Percentiles rank a stretch among this genome's conserved stretches.
phyloP scores from a whole-genome alignment of 1,140 invertebrate species.

The Ctenoplectra terminalis region DNA sequence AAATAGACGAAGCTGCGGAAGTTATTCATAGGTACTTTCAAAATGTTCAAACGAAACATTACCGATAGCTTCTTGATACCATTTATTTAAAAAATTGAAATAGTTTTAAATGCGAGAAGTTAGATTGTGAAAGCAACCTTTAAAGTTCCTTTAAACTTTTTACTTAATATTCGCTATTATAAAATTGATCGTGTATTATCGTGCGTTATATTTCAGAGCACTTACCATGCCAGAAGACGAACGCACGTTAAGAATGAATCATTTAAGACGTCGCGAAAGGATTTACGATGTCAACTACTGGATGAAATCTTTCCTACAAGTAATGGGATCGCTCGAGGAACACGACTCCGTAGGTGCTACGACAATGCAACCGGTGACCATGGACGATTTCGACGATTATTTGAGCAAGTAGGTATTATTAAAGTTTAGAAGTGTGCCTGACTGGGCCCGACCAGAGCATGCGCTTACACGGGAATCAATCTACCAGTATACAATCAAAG shows the following conservation, averaged over 20 bases:
- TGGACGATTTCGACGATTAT: slow-evolving; percentile 94
- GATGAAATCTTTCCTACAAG: slow-evolving; percentile 94
- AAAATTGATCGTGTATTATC: no score
- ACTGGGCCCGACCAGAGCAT: slow-evolving; percentile 79
- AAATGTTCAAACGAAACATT: not conserved
- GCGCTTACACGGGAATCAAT: slow-evolving; percentile 58
- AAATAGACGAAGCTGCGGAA: slow-evolving; percentile 93
- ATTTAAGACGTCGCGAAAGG: slow-evolving; percentile 90
- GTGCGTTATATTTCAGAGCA: slow-evolving; percentile 85
- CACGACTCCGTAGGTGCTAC: slow-evolving; percentile 91
- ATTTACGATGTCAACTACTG: slow-evolving; percentile 94
- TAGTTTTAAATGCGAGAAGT: no score
- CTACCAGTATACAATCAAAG: not conserved
- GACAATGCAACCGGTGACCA: slow-evolving; percentile 92
- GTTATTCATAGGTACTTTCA: slow-evolving; percentile 89
- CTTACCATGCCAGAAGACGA: slow-evolving; percentile 96
- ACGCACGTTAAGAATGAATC: slow-evolving; percentile 92
- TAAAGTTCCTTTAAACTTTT: not conserved
- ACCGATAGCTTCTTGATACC: no score
- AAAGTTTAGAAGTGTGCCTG: slow-evolving; percentile 66
- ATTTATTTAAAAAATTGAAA: no score
- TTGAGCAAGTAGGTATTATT: slow-evolving; percentile 87
- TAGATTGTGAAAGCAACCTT: no score
- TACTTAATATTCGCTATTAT: no score
- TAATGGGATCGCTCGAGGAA: slow-evolving; percentile 92